Evolutionary conservation across 2,797 vertebrate genomes (phyloP), one percentile per base, ranked within the genome.

Genomic region (Eulemur rubriventer): DNA sequence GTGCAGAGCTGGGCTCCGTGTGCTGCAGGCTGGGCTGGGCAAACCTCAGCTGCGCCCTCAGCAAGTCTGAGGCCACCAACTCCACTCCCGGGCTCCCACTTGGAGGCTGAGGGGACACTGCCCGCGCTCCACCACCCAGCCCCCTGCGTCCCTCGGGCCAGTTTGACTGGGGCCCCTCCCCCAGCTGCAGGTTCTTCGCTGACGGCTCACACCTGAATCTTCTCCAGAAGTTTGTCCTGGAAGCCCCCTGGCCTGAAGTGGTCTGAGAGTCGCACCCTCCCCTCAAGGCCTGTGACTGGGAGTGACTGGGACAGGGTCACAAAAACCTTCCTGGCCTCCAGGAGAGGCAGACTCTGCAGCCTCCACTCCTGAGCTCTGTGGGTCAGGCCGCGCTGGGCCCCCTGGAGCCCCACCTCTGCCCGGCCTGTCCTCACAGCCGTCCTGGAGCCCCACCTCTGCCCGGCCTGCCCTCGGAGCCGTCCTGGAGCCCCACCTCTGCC

Each of bases 61-160:
- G 35, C 65, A 26, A 17, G 59, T 52, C 79, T 22, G 41, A 11
- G 17, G 16, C 26, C 22, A 1, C 6, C 61, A 46, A n/a, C 24
- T 52, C 26, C 1, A 9, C 3, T n/a, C 14, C 0, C 0, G 14
- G 38, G 30, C 35, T 43, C 57, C 65, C 46, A 13, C 46, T 3
- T 24, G 18, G 10, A 65, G 43, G 28, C 24, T 48, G 2, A 30
- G 33, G 4, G 24, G 65, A 38, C 41, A 48, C 12, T 2, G 22
- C 55, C 55, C 22, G 22, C 9, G 22, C 55, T 8, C 55, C 52
- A 20, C 50, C 41, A 41, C 12, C 24, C 13, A 1, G 11, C 2
- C 41, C 26, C 12, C 33, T 9, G 8, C n/a, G 35, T n/a, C 33
- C 72, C 16, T 17, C 30, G 26, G 3, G 30, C 12, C 57, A 41